Evolutionary conservation across 2,113 vertebrate species (phyloP).

Genomic region (Dascyllus trimaculatus): DNA sequence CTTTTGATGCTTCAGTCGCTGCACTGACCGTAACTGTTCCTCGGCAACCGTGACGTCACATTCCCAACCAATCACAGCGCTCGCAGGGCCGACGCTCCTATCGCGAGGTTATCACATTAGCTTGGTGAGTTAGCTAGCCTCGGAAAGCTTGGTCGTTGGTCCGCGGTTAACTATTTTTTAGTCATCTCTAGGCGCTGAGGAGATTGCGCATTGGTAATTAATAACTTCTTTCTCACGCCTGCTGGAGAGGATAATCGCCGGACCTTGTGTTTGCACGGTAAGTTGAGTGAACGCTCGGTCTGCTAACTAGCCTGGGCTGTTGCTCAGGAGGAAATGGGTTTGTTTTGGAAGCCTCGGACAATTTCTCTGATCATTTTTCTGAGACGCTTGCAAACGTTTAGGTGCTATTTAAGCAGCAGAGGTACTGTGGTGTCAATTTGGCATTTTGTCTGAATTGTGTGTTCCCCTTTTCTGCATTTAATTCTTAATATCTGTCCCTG

Average conservation of each 20-base stretch:
- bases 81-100: slow-evolving; percentile 45
- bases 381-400: background rate
- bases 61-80: slow-evolving; percentile 65
- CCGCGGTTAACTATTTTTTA: slow-evolving; percentile 17
- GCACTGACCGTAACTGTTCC: slow-evolving; percentile 61
- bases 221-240: slow-evolving; percentile 4
- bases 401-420: accelerated
- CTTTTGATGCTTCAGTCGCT: background rate
- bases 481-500: background rate
- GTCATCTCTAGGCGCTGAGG: background rate
- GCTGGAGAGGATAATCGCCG: slow-evolving; percentile 37
- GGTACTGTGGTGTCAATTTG: background rate
- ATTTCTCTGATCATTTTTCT: background rate
- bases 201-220: background rate
- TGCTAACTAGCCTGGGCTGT: slow-evolving; percentile 59
- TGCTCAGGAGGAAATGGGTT: slow-evolving; percentile 61
- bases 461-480: background rate
- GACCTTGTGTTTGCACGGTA: slow-evolving; percentile 65
- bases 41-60: slow-evolving; percentile 83
- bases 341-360: slow-evolving; percentile 71
- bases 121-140: slow-evolving; percentile 69
- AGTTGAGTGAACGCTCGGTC: slow-evolving; percentile 31
- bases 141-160: slow-evolving; percentile 23
- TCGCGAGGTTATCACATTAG: slow-evolving; percentile 78
- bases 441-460: background rate